Evolutionary conservation across 2,113 vertebrate species (phyloP).

Genomic region (Casuarius casuarius): DNA sequence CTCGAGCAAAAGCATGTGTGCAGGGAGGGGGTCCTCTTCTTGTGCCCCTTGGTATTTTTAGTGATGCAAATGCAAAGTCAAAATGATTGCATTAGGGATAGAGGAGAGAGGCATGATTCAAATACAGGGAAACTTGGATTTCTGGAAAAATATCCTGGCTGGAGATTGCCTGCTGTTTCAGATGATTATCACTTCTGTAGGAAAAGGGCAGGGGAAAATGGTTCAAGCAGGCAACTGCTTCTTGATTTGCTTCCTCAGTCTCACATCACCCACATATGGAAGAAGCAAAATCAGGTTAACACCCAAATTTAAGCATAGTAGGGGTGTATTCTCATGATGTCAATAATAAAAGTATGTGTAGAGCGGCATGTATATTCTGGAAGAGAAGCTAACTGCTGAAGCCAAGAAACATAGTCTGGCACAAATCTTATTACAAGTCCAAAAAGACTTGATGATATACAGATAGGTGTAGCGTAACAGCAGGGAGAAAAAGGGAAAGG

Average conservation of each 20-base stretch:
- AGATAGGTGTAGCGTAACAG: constrained; percentile 71
- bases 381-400: constrained; percentile 73
- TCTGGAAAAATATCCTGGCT: constrained; percentile 38
- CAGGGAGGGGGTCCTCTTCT: not conserved
- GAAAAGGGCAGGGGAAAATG: constrained; percentile 33
- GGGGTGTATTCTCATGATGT: constrained; percentile 79
- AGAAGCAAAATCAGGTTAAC: constrained; percentile 69
- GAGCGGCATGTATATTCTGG: constrained; percentile 78
- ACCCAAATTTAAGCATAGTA: constrained; percentile 76
- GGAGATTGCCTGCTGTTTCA: constrained; percentile 68
- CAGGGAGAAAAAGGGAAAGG: not conserved
- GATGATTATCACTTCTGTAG: constrained; percentile 73
- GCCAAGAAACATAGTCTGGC: constrained; percentile 82
- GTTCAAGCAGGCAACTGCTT: constrained; percentile 77
- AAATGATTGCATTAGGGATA: constrained; percentile 36
- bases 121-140: constrained; percentile 60
- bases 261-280: constrained; percentile 72
- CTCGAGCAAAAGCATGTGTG: constrained; percentile 28
- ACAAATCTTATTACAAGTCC: constrained; percentile 76
- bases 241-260: constrained; percentile 76
- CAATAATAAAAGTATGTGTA: constrained; percentile 79
- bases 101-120: constrained; percentile 28
- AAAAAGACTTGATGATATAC: constrained; percentile 71
- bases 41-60: not conserved
- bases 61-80: constrained; percentile 44